phyloP scores from a whole-genome alignment of 2,888 invertebrate species.

The Panzeria rudis region DNA sequence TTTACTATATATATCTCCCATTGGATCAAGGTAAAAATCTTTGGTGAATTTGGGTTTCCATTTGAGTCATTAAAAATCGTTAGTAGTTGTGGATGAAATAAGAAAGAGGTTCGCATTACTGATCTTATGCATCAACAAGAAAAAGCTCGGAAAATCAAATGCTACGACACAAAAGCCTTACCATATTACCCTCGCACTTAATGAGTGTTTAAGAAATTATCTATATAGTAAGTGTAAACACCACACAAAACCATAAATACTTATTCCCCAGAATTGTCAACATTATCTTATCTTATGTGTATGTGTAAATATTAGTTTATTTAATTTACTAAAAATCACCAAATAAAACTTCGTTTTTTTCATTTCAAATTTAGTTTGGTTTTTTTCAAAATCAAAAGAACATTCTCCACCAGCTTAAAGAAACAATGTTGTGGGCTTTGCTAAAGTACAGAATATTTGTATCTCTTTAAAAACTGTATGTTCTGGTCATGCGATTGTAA shows the following conservation, averaged over 20 bases:
- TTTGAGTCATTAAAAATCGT: too few species aligned
- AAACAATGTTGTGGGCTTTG: slow-evolving; percentile 31
- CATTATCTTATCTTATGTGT: slow-evolving; percentile 60
- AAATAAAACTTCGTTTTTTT: slow-evolving; percentile 39
- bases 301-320: slow-evolving; percentile 58
- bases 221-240: slow-evolving; percentile 1
- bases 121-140: too few species aligned
- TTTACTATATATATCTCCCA: too few species aligned
- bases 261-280: slow-evolving; percentile 28
- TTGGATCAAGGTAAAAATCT: too few species aligned
- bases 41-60: too few species aligned
- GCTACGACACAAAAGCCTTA: neutral
- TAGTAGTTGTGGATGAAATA: too few species aligned
- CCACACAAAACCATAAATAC: neutral
- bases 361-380: slow-evolving; percentile 20
- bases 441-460: slow-evolving; percentile 16
- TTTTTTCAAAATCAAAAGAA: neutral
- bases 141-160: neutral
- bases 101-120: too few species aligned
- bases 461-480: neutral
- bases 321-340: slow-evolving; percentile 54
- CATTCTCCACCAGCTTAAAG: slow-evolving; percentile 21
- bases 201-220: slow-evolving; percentile 1
- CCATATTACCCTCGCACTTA: slow-evolving; percentile 3
- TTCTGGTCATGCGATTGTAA: neutral